Conservation (phyloP, 2,797 vertebrate species). For the Xiphorhynchus erythropygius region DNA sequence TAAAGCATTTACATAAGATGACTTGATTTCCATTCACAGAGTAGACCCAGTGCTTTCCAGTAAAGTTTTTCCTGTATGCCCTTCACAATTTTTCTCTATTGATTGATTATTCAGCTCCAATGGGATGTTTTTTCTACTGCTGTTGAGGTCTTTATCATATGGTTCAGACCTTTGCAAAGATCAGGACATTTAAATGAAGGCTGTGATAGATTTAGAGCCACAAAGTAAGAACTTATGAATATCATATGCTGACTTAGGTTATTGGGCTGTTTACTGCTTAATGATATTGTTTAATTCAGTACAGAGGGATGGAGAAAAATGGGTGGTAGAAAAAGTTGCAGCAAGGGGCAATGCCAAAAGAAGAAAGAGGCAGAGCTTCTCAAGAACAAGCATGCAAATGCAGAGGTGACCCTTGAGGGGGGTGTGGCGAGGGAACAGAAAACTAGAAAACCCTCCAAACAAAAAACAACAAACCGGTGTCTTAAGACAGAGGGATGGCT, state of each 20-base stretch:
- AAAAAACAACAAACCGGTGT: neutral
- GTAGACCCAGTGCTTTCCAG: neutral
- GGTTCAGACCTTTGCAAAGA: neutral
- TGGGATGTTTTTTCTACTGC: neutral
- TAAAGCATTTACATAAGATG: fast-evolving
- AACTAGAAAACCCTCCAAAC: too few relatives aligned
- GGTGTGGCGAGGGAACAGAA: too few relatives aligned
- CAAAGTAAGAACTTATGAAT: conserved; percentile 1
- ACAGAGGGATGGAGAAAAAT: neutral
- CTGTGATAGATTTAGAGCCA: neutral
- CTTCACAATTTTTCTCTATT: neutral
- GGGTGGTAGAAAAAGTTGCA: neutral
- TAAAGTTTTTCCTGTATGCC: neutral
- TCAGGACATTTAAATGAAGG: neutral
- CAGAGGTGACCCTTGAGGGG: neutral
- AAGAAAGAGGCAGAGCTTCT: neutral
- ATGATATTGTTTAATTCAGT: conserved; percentile 3
- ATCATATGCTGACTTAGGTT: neutral
- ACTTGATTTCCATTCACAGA: fast-evolving
- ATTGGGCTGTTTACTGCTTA: neutral
- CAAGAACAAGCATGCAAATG: neutral
- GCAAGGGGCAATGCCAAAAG: neutral
- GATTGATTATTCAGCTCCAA: neutral
- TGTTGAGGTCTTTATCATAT: neutral
- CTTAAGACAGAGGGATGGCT: neutral